Evolutionary conservation across 64 coral and sea anemone species (phyloP).

Genomic region (Astreopora myriophthalma): DNA sequence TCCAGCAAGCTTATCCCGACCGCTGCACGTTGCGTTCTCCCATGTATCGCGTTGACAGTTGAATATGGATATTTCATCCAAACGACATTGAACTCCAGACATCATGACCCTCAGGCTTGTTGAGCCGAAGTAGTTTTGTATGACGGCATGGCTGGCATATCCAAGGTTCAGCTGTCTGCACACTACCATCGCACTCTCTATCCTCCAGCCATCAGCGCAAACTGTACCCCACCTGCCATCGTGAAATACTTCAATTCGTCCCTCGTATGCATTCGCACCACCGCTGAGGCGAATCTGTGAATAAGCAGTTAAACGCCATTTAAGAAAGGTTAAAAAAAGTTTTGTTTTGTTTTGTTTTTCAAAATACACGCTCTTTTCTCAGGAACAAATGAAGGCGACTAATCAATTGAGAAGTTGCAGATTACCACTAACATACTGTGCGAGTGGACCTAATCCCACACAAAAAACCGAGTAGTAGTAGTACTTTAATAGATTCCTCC

Average conservation of each 20-base stretch:
- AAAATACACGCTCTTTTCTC: neutral
- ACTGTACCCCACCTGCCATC: constrained; percentile 74
- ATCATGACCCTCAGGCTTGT: constrained; percentile 36
- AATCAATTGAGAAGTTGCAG: too few relatives aligned
- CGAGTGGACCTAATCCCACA: too few relatives aligned
- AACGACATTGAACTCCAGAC: constrained; percentile 50
- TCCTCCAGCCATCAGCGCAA: constrained; percentile 68
- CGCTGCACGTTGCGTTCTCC: constrained; percentile 28
- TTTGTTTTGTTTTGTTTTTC: neutral
- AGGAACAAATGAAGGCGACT: too few relatives aligned
- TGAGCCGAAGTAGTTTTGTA: constrained; percentile 40
- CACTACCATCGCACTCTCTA: constrained; percentile 65
- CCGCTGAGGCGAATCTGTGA: constrained; percentile 74
- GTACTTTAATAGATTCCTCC: too few relatives aligned
- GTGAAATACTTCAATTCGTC: constrained; percentile 72
- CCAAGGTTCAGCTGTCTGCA: constrained; percentile 82
- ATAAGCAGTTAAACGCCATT: neutral
- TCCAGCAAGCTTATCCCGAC: constrained; percentile 46
- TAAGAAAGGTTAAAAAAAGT: neutral
- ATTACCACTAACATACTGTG: too few relatives aligned
- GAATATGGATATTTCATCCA: constrained; percentile 50
- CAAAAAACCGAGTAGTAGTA: too few relatives aligned
- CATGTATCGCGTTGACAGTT: constrained; percentile 46
- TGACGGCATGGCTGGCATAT: constrained; percentile 64
- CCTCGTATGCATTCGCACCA: constrained; percentile 40